Conservation (phyloP, 2,797 vertebrate species). For the Halcyon chelicuti region DNA sequence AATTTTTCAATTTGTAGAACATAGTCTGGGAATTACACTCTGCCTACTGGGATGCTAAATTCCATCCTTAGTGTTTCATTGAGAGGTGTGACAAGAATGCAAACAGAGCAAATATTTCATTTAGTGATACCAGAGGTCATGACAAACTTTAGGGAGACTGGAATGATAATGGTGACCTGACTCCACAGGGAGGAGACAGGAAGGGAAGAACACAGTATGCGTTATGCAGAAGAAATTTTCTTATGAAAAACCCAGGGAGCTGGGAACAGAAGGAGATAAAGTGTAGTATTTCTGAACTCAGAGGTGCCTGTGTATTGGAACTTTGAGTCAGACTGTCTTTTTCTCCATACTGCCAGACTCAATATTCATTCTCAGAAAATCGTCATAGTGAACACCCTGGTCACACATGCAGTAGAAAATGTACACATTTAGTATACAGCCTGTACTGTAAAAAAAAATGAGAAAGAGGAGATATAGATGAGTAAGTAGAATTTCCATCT, state of each 20-base stretch:
- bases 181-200: not conserved
- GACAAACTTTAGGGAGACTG: not conserved
- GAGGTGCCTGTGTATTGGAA: not conserved
- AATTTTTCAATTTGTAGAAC: conserved; percentile 1
- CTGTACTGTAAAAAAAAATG: not conserved
- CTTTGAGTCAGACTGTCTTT: not conserved
- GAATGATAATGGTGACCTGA: not conserved
- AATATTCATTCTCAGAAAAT: not conserved
- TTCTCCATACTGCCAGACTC: not conserved
- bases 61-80: not conserved
- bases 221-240: not conserved
- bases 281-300: not conserved
- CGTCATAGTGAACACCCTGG: not conserved
- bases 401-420: not conserved
- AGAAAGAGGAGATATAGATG: not conserved
- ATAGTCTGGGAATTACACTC: not conserved
- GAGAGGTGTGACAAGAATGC: not conserved
- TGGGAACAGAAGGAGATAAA: not conserved
- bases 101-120: not conserved
- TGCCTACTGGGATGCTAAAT: not conserved
- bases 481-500: not conserved
- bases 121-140: not conserved
- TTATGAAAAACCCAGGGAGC: not conserved
- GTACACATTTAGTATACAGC: not conserved
- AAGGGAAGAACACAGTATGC: not conserved